Percentiles rank a stretch among this genome's conserved stretches.
These are phyloP conservation scores for Chloroceryle amazona DNA, from an alignment of 2,797 vertebrate genomes.

Conservation along the genomic window DNA sequence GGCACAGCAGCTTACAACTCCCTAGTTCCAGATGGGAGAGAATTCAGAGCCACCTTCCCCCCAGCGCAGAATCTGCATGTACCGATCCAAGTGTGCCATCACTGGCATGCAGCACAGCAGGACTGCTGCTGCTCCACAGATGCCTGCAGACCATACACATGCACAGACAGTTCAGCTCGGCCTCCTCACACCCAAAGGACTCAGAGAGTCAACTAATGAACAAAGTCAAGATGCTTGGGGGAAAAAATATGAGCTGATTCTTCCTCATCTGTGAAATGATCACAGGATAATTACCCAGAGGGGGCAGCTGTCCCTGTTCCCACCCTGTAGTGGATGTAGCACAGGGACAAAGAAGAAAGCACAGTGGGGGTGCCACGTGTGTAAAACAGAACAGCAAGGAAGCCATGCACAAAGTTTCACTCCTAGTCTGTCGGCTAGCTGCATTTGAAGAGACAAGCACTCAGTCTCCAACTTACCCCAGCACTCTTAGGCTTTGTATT, in stretches of 20 bases:
- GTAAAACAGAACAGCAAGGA: not conserved
- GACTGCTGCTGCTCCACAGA: not conserved
- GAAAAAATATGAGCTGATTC: not conserved
- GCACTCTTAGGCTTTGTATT: not conserved
- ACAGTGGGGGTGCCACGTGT: accelerated
- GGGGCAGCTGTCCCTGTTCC: not conserved
- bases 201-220: not conserved
- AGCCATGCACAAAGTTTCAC: not conserved
- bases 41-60: not conserved
- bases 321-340: not conserved
- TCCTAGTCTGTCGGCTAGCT: not conserved
- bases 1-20: not conserved
- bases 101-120: not conserved
- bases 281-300: not conserved
- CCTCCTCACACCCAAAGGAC: not conserved
- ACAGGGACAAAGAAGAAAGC: not conserved
- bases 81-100: not conserved
- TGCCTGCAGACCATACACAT: not conserved
- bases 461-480: not conserved
- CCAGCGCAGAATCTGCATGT: not conserved
- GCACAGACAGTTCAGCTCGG: not conserved
- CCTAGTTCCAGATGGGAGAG: not conserved
- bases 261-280: not conserved
- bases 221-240: not conserved
- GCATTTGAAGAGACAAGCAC: not conserved